phyloP scores from a whole-genome alignment of 2,888 invertebrate species.

The Machimus rusticus region DNA sequence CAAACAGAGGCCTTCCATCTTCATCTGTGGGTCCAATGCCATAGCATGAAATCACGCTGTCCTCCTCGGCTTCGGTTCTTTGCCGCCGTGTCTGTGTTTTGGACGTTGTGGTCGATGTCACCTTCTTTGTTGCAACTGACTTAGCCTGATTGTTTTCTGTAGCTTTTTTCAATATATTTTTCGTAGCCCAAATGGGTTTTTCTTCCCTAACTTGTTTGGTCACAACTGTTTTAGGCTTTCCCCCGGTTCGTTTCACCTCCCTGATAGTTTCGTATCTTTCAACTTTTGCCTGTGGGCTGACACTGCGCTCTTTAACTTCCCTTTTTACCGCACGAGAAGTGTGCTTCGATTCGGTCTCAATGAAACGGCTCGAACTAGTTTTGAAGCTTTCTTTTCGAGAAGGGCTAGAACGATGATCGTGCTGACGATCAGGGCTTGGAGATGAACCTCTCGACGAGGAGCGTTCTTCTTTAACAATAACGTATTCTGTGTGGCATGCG shows the following conservation, averaged over 20 bases:
- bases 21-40: slow-evolving; percentile 85
- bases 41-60: slow-evolving; percentile 81
- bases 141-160: slow-evolving; percentile 62
- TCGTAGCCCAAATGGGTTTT: slow-evolving; percentile 71
- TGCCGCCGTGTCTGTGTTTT: slow-evolving; percentile 60
- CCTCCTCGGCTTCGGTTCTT: slow-evolving; percentile 57
- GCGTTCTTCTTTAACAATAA: slow-evolving; percentile 10
- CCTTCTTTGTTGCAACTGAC: slow-evolving; percentile 62
- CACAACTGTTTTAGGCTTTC: slow-evolving; percentile 57
- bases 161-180: slow-evolving; percentile 68
- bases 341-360: slow-evolving; percentile 48
- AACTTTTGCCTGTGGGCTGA: slow-evolving; percentile 57
- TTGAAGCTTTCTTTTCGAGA: slow-evolving; percentile 40
- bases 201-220: slow-evolving; percentile 63
- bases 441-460: slow-evolving; percentile 37
- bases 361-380: slow-evolving; percentile 44
- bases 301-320: slow-evolving; percentile 52
- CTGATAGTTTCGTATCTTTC: slow-evolving; percentile 56
- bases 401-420: not conserved
- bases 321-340: slow-evolving; percentile 45
- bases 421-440: slow-evolving; percentile 6
- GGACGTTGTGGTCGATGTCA: slow-evolving; percentile 55
- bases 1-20: slow-evolving; percentile 80
- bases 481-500: slow-evolving; percentile 22
- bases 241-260: slow-evolving; percentile 48